Evolutionary conservation across 2,888 invertebrate species (phyloP), one percentile per base, ranked within the genome.

Genomic region (Tachina lurida): DNA sequence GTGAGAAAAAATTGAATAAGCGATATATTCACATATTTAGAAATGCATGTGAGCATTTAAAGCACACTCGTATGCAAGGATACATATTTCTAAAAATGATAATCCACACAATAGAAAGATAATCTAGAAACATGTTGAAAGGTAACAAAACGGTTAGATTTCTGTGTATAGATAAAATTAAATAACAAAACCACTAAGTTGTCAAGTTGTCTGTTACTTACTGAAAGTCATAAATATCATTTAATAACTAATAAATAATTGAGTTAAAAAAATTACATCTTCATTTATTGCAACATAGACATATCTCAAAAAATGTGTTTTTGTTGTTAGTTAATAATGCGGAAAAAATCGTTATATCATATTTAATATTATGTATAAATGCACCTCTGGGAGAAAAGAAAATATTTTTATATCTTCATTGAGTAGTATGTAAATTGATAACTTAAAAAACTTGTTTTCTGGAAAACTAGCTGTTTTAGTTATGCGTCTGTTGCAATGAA

Each of bases 121-220:
- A 31, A 49, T 65, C 65, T 49, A 49, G 10, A 31, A 22, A 47
- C 19, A 65, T 49, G 45, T 65, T 65, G 10, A 47, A 31, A 47
- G 10, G 10, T 43, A 62, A 17, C 43, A 62, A 62, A 62, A 62
- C 17, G 10, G 19, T 43, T 62, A 15, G 10, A 43, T 41, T 41
- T 60, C 31, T 31, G 31, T 31, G n/a, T 15, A 60, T 17, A 43
- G n/a, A 62, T 62, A 41, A 62, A 41, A 3, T 62, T 17, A 62
- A 62, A 62, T 41, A 22, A 19, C 17, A 39, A 58, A 39, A 39
- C 3, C 58, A 39, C 39, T 58, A 58, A 39, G 15, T 15, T 15
- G 58, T 13, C n/a, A 15, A 7, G 15, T n/a, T 5, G n/a, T n/a
- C 5, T 15, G 0, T 15, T 15, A n/a, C 8, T 15, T 49, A 49